phyloP scores from a whole-genome alignment of 92 coral and sea anemone species.

The Muricea muricata region DNA sequence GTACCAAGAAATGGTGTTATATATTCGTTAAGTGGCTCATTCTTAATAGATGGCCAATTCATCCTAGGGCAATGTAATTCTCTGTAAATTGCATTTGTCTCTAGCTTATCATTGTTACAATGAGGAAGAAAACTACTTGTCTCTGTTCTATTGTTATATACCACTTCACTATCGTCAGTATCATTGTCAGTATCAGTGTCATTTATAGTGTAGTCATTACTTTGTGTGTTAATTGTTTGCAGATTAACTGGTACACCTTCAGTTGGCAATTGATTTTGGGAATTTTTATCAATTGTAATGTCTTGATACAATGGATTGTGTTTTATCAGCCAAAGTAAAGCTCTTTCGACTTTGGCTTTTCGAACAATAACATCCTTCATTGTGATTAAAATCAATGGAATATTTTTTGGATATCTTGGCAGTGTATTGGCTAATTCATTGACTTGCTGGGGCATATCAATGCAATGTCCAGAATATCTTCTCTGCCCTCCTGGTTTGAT shows the following conservation, averaged over 20 bases:
- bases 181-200: not conserved
- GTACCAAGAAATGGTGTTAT: conserved; percentile 53
- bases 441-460: conserved; percentile 60
- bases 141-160: conserved; percentile 37
- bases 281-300: conserved; percentile 20
- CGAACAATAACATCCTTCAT: conserved; percentile 39
- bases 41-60: conserved; percentile 48
- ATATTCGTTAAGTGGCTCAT: conserved; percentile 53
- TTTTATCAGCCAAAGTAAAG: conserved; percentile 42
- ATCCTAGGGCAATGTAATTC: conserved; percentile 14
- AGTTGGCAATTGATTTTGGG: conserved; percentile 34
- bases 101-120: conserved; percentile 27
- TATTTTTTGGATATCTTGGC: conserved; percentile 51
- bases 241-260: conserved; percentile 41
- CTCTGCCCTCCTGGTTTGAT: conserved; percentile 74
- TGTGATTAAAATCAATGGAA: conserved; percentile 52
- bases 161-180: conserved; percentile 39
- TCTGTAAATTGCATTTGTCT: conserved; percentile 27
- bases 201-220: not conserved
- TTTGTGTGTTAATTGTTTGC: conserved; percentile 20
- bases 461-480: not conserved
- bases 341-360: conserved; percentile 19
- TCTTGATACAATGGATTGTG: conserved; percentile 42
- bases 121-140: conserved; percentile 53
- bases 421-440: conserved; percentile 51